Conservation (phyloP, 2,888 invertebrate species). For the Amphipoea lucens region DNA sequence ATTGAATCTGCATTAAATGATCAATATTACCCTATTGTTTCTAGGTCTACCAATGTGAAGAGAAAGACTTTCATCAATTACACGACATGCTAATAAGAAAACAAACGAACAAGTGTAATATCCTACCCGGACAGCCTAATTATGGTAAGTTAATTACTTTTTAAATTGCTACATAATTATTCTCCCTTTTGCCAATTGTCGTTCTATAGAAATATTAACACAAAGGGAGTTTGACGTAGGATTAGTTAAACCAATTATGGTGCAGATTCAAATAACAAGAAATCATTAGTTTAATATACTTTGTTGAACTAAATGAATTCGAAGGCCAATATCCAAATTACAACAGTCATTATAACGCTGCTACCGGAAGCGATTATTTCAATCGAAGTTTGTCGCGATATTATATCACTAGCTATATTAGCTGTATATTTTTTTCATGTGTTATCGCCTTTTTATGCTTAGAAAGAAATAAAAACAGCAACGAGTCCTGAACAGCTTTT, state of each 20-base stretch:
- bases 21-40: slow-evolving; percentile 55
- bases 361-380: not conserved
- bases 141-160: slow-evolving; percentile 91
- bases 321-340: not conserved
- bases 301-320: not conserved
- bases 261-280: not conserved
- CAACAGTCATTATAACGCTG: not conserved
- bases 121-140: slow-evolving; percentile 95
- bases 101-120: slow-evolving; percentile 95
- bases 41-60: slow-evolving; percentile 95
- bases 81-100: slow-evolving; percentile 97
- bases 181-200: no score
- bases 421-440: not conserved
- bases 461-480: not conserved
- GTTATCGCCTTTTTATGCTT: not conserved
- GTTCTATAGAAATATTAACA: not conserved
- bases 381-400: not conserved
- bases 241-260: not conserved
- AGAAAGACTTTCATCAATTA: slow-evolving; percentile 97
- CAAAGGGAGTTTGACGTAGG: not conserved
- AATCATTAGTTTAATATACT: not conserved
- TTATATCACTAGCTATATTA: not conserved
- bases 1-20: not conserved
- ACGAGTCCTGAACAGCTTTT: not conserved
- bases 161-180: not conserved